Evolutionary conservation across 1,140 invertebrate species (phyloP).

Genomic region (Lepidurus apus): DNA sequence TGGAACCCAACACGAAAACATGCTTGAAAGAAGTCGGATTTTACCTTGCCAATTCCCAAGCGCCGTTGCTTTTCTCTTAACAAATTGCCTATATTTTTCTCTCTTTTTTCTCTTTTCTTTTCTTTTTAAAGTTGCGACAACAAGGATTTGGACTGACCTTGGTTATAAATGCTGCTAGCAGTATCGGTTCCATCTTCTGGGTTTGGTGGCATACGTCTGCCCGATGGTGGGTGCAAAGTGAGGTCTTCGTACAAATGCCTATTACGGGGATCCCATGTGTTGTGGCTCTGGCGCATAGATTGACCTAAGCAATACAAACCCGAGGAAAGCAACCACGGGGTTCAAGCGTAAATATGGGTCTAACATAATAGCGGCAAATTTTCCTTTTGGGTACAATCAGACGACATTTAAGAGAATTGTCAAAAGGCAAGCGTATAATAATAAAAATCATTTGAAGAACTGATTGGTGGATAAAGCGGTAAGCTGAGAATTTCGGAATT

Average conservation of each 20-base stretch:
- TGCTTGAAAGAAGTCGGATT: not conserved
- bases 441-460: not conserved
- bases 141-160: not conserved
- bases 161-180: not conserved
- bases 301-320: conserved; percentile 46
- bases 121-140: not conserved
- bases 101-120: not conserved
- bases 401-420: conserved; percentile 24
- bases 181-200: conserved; percentile 41
- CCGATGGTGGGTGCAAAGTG: conserved; percentile 52
- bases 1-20: conserved; percentile 13
- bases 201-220: conserved; percentile 46
- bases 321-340: conserved; percentile 30
- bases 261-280: conserved; percentile 73
- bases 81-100: conserved; percentile 8
- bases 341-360: conserved; percentile 27
- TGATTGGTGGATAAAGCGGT: not conserved
- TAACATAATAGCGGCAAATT: not conserved
- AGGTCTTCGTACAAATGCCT: conserved; percentile 80
- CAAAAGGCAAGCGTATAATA: conserved; percentile 13
- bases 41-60: not conserved
- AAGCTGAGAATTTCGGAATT: not conserved
- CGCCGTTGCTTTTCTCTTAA: conserved; percentile 9
- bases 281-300: conserved; percentile 55
- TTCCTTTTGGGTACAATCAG: not conserved